Evolutionary conservation across 2,113 vertebrate species (phyloP).

Genomic region (Epinephelus fuscoguttatus): DNA sequence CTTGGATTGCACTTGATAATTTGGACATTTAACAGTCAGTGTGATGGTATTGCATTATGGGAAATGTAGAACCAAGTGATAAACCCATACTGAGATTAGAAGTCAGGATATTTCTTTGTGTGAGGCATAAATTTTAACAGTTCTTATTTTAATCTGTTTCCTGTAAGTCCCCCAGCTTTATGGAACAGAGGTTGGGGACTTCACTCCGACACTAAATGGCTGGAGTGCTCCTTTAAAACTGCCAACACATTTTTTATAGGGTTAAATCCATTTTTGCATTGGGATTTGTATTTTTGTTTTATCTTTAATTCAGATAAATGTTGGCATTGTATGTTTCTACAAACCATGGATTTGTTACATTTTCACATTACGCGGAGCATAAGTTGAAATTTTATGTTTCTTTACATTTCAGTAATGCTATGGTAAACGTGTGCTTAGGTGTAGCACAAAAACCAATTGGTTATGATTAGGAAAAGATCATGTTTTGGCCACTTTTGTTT

Average conservation of each 20-base stretch:
- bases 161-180: no score
- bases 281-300: neutral
- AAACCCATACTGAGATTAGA: neutral
- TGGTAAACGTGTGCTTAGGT: no score
- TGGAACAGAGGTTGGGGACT: neutral
- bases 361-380: no score
- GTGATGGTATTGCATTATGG: neutral
- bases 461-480: no score
- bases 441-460: no score
- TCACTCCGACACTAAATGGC: neutral
- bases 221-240: neutral
- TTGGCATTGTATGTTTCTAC: no score
- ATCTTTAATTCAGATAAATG: neutral
- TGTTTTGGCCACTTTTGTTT: no score
- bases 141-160: no score
- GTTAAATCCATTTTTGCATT: neutral
- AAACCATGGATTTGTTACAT: no score
- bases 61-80: slow-evolving; percentile 1
- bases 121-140: neutral
- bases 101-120: neutral
- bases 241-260: neutral
- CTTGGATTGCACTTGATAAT: neutral
- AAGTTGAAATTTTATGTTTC: no score
- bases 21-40: neutral
- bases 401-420: no score